Evolutionary conservation across 1,140 invertebrate genomes (phyloP), one percentile per base, ranked within the genome.

Genomic region (Monochamus saltuarius): DNA sequence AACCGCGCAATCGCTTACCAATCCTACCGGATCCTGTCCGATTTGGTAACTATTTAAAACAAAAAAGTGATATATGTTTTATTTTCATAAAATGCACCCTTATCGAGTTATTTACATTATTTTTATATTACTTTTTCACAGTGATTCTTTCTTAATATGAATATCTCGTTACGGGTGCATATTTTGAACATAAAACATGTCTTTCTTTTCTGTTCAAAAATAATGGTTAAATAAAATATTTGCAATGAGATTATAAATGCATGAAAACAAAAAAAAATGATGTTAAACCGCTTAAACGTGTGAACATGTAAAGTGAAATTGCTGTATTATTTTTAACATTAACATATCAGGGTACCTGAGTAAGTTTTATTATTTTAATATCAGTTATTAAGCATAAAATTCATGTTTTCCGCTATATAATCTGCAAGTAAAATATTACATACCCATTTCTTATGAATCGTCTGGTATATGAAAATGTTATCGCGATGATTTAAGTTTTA

Each of bases 271-370:
- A 55, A 43, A 3, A 55, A 4, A 11, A 47, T 13, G 17, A 38
- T 36, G n/a, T 40, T 43, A 35, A 55, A 45, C 11, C 47, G 14
- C 36, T 54, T 54, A 61, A 13, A 55, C 36, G 11, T 55, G 17
- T 7, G 51, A 10, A 17, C 36, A 55, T 37, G 39, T 4, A 11
- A 43, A 19, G 14, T 10, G 38, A n/a, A 42, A 42, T 13, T 52
- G 54, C 14, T 45, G 14, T 9, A 38, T 51, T 9, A 53, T 10
- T 35, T 38, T 35, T 0, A 35, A 39, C 39, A 60, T 52, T 13
- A 54, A 34, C 42, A 17, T 9, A 11, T 54, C 22, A 11, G 42
- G 39, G 47, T 50, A 50, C 35, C 29, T 50, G 9, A 50, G n/a
- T n/a, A n/a, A n/a, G n/a, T n/a, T n/a, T n/a, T n/a, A n/a, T n/a